Evolutionary conservation across 2,888 invertebrate species (phyloP), one percentile per base, ranked within the genome.

Genomic region (Noctua fimbriata): DNA sequence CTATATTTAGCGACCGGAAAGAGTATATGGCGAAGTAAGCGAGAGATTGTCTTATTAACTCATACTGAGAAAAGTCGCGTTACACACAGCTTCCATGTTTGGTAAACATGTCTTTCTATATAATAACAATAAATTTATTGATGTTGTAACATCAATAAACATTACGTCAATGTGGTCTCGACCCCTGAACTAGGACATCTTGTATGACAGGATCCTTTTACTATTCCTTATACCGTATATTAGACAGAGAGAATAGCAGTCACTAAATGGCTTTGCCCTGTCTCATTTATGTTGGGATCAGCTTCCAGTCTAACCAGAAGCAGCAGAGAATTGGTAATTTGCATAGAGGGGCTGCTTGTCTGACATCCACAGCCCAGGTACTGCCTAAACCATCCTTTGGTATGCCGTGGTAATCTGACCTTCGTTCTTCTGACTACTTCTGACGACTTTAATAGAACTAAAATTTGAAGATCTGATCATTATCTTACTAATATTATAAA

Each of bases 41-140:
- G 28, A 66, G 65, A 79, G 16, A 63, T 70, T 78, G 55, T 70
- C 52, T 65, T 70, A 78, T 69, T 65, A 70, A 55, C 78, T 70
- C 36, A 21, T 65, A 55, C 16, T 21, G 32, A 44, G 55, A 47
- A 65, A 44, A 55, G 14, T 55, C n/a, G 2, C 16, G 32, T 12
- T 28, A 78, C 78, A 78, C 41, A 69, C 49, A 18, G 69, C n/a
- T 21, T 44, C 16, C 41, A 18, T 44, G 44, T n/a, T 44, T 52
- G 0, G 12, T n/a, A 16, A 78, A 78, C 49, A 7, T 72, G 24
- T 2, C 7, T 7, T 28, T 74, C 7, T 18, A 24, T 21, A 2
- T 21, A 44, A 44, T 44, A 12, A 12, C 9, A 44, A 12, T 44
- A 41, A 9, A 41, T 44, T 44, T 44, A 44, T 44, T 44, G 36